Percentiles rank a stretch among this genome's conserved stretches.
Evolutionary conservation across 1,140 invertebrate genomes (phyloP).

Genomic region (Drosophila lini): DNA sequence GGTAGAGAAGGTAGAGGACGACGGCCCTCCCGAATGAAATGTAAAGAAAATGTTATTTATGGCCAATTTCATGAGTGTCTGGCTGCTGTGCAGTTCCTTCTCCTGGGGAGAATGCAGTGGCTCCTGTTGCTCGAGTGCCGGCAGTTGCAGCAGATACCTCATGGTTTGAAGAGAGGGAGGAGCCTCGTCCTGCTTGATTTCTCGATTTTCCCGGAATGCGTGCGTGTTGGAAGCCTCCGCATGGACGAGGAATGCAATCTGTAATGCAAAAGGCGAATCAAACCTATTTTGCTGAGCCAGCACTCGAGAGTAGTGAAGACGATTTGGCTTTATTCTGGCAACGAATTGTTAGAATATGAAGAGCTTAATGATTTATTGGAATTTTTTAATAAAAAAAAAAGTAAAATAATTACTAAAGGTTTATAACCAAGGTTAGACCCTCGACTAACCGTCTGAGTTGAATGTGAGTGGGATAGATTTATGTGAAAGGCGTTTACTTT

Average conservation of each 20-base stretch:
- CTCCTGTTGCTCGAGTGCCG: slow-evolving; percentile 59
- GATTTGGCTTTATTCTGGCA: not conserved
- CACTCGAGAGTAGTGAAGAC: not conserved
- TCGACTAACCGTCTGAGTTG: too few species aligned
- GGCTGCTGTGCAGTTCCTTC: slow-evolving; percentile 42
- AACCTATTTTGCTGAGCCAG: slow-evolving; percentile 62
- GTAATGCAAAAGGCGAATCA: slow-evolving; percentile 77
- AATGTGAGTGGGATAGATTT: not conserved
- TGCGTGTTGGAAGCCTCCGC: slow-evolving; percentile 39
- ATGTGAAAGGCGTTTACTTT: not conserved
- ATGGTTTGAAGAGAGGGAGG: not conserved
- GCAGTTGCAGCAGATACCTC: slow-evolving; percentile 31
- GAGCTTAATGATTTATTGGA: too few species aligned
- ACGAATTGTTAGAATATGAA: not conserved
- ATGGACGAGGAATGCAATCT: slow-evolving; percentile 69
- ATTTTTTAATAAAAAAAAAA: not conserved
- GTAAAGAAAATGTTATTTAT: slow-evolving; percentile 84
- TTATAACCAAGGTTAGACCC: too few species aligned
- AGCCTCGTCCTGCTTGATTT: slow-evolving; percentile 4
- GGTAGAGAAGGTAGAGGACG: slow-evolving; percentile 13
- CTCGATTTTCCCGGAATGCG: slow-evolving; percentile 38
- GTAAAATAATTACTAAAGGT: too few species aligned
- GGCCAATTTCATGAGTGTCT: slow-evolving; percentile 82
- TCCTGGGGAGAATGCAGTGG: slow-evolving; percentile 25
- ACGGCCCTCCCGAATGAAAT: slow-evolving; percentile 72